Conservation (phyloP, 2,113 vertebrate genomes). For the Bubo blakistoni region DNA sequence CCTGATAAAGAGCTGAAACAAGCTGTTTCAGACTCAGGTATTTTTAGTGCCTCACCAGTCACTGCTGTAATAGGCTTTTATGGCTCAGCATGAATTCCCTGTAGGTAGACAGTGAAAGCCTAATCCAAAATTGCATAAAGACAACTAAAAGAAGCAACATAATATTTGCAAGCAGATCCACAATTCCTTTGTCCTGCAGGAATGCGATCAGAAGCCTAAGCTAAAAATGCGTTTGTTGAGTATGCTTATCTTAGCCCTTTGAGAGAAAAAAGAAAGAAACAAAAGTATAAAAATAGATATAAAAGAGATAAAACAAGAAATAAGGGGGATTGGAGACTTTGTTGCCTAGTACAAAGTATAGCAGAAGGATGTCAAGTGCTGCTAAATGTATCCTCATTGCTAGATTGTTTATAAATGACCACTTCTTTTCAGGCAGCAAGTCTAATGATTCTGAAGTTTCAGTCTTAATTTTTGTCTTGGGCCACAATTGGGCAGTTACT, state of each 20-base stretch:
- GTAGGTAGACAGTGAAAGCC: conserved; percentile 30
- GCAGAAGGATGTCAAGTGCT: not conserved
- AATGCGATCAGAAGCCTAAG: not conserved
- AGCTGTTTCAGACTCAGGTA: conserved; percentile 38
- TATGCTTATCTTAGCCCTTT: not conserved
- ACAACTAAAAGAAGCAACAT: conserved; percentile 13
- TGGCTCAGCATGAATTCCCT: conserved; percentile 40
- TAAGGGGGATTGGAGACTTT: not conserved
- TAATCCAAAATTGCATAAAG: conserved; percentile 40
- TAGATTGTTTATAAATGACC: not conserved
- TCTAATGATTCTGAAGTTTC: not conserved
- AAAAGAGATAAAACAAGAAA: not conserved
- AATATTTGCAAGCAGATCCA: conserved; percentile 7
- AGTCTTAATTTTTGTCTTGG: not conserved
- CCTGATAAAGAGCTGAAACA: conserved; percentile 31
- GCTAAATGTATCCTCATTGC: not conserved
- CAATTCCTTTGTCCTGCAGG: conserved; percentile 28
- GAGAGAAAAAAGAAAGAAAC: not conserved
- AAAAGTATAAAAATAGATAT: not conserved
- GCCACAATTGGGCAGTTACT: not conserved
- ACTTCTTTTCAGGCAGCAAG: not conserved
- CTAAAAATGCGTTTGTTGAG: conserved; percentile 22
- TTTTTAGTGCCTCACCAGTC: conserved; percentile 47
- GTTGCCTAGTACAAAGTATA: not conserved
- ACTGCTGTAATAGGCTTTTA: conserved; percentile 42